phyloP scores from a whole-genome alignment of 1,140 invertebrate genomes.

The Zaprionus inermis region DNA sequence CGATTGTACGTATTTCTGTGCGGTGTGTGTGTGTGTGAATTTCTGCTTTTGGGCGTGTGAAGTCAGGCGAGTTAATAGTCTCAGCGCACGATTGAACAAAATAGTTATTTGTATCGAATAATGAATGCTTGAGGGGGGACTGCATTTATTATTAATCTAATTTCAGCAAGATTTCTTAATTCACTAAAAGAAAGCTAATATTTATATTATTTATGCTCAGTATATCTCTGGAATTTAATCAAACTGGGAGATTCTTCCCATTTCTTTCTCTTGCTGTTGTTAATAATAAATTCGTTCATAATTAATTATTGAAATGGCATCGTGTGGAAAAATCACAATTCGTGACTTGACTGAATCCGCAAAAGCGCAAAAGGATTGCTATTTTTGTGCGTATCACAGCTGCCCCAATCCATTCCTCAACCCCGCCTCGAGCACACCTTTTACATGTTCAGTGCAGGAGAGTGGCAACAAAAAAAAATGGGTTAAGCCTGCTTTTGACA shows the following conservation, averaged over 20 bases:
- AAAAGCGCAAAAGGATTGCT: constrained; percentile 63
- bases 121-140: constrained; percentile 26
- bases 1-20: no score
- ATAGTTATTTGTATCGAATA: constrained; percentile 40
- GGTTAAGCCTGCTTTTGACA: constrained; percentile 67
- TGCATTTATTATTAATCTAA: constrained; percentile 48
- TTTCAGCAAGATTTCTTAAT: constrained; percentile 28
- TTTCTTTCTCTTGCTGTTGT: constrained; percentile 10
- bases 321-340: constrained; percentile 68
- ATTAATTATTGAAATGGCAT: constrained; percentile 67
- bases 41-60: constrained; percentile 24
- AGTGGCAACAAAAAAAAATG: constrained; percentile 32
- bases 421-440: background rate
- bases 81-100: constrained; percentile 26
- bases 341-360: constrained; percentile 61
- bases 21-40: background rate
- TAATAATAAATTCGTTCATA: constrained; percentile 45
- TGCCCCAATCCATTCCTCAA: background rate
- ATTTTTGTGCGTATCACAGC: constrained; percentile 50
- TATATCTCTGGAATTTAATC: background rate
- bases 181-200: constrained; percentile 14
- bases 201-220: constrained; percentile 8
- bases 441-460: background rate
- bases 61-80: constrained; percentile 28
- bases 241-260: no score